Evolutionary conservation across 2,888 invertebrate genomes (phyloP), one percentile per base, ranked within the genome.

Genomic region (Geotrupes spiniger): DNA sequence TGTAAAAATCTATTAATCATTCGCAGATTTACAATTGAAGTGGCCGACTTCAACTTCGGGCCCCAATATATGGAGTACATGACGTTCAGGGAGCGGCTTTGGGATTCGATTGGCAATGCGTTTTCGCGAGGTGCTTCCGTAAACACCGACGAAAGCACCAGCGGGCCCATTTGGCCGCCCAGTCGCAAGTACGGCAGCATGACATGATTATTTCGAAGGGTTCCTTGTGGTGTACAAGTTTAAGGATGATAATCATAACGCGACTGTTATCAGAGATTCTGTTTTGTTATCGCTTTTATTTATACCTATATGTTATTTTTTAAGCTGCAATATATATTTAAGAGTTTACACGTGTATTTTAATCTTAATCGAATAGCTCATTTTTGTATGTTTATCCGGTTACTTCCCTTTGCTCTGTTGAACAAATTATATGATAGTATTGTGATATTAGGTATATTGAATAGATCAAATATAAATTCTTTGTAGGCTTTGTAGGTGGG

Each of bases 1-100:
- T 1, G 1, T 5, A 3, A 33, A 12, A 36, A 39, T 31, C 10
- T 27, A 4, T 3, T 42, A n/a, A 1, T 33, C 11, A 37, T 36
- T 45, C 38, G 3, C 70, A 87, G 87, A 57, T 86, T 86, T 63
- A 85, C 83, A 1, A 81, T 93, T 36, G 93, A 93, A 77, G 92
- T 92, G 9, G 92, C 93, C 0, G 89, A 93, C 71, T 93, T 93
- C 65, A 90, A 93, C 70, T 93, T 93, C 68, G 90, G 91, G 0
- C 87, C 86, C 62, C 81, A 83, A 64, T 83, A 81, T 58, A 81
- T 84, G 10, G 89, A 91, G 58, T 92, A 91, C 69, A 92, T 90
- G 74, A 90, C 92, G 11, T 92, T 93, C 68, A 78, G 79, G 41
- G 91, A 92, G 65, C 80, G 92, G 33, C 78, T 93, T 1, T 76